Evolutionary conservation across 2,113 vertebrate genomes (phyloP).

Genomic region (Lepus americanus): DNA sequence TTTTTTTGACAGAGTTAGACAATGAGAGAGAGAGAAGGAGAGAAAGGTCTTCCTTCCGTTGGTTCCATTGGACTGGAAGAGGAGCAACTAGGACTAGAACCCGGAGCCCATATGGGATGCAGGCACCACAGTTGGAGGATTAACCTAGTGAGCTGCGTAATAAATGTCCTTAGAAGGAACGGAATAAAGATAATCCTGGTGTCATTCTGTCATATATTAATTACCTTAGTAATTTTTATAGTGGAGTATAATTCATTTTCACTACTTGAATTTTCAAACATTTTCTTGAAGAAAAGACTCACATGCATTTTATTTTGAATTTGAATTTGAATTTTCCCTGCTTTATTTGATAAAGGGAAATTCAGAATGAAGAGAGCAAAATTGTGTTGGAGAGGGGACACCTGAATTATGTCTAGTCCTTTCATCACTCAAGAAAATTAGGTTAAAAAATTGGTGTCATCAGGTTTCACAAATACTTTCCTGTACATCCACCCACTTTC

Average conservation of each 20-base stretch:
- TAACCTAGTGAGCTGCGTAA: background rate
- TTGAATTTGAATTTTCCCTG: constrained; percentile 18
- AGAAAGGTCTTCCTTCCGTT: background rate
- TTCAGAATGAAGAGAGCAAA: background rate
- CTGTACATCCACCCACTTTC: constrained; percentile 20
- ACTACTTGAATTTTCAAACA: background rate
- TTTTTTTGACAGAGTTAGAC: no score
- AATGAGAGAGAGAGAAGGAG: no score
- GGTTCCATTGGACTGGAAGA: background rate
- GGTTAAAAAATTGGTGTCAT: constrained; percentile 75
- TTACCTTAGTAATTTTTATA: constrained; percentile 56
- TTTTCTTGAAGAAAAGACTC: background rate
- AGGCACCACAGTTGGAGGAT: no score
- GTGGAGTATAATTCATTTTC: background rate
- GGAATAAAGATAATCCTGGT: constrained; percentile 18
- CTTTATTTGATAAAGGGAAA: background rate
- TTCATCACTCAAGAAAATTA: constrained; percentile 64
- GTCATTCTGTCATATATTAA: background rate
- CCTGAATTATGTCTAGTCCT: background rate
- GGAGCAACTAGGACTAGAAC: no score
- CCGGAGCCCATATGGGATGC: no score
- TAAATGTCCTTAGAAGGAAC: background rate
- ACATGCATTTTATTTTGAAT: background rate
- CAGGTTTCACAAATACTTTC: constrained; percentile 77
- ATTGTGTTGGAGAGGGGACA: background rate